phyloP scores from a whole-genome alignment of 2,888 invertebrate species.

The Diloba caeruleocephala region DNA sequence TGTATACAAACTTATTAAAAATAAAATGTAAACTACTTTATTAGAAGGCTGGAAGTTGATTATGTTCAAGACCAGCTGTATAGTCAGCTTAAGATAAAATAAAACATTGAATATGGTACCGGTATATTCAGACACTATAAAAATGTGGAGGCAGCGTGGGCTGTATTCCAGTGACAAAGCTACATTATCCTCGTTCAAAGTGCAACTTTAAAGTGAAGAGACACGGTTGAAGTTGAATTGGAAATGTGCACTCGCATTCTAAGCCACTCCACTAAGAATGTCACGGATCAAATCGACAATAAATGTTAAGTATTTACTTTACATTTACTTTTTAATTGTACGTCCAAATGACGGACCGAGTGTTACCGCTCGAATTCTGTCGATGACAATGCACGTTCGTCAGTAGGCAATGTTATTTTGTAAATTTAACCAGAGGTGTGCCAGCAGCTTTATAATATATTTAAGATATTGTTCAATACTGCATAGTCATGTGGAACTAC shows the following conservation, averaged over 20 bases:
- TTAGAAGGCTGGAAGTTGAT: constrained; percentile 12
- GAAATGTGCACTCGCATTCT: constrained; percentile 21
- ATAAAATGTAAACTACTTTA: too few species aligned
- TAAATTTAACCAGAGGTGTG: constrained; percentile 56
- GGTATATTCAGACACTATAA: constrained; percentile 70
- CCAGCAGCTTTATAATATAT: constrained; percentile 27
- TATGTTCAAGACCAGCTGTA: constrained; percentile 7
- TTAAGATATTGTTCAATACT: constrained; percentile 28
- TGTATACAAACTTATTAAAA: too few species aligned
- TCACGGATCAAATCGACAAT: constrained; percentile 83
- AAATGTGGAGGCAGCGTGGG: constrained; percentile 72
- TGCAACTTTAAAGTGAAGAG: constrained; percentile 28
- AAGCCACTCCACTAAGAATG: constrained; percentile 70
- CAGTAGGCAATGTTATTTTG: constrained; percentile 74
- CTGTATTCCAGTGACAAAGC: constrained; percentile 69
- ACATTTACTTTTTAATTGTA: constrained; percentile 84
- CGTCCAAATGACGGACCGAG: constrained; percentile 67
- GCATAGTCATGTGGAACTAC: constrained; percentile 39
- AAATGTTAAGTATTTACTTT: constrained; percentile 85
- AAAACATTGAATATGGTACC: constrained; percentile 51
- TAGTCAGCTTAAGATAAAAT: constrained; percentile 36
- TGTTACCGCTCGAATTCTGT: constrained; percentile 74
- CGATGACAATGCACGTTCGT: constrained; percentile 78
- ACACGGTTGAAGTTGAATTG: constrained; percentile 36
- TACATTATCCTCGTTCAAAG: constrained; percentile 52